Conservation (phyloP, 1,140 invertebrate species). For the Agrilus planipennis region DNA sequence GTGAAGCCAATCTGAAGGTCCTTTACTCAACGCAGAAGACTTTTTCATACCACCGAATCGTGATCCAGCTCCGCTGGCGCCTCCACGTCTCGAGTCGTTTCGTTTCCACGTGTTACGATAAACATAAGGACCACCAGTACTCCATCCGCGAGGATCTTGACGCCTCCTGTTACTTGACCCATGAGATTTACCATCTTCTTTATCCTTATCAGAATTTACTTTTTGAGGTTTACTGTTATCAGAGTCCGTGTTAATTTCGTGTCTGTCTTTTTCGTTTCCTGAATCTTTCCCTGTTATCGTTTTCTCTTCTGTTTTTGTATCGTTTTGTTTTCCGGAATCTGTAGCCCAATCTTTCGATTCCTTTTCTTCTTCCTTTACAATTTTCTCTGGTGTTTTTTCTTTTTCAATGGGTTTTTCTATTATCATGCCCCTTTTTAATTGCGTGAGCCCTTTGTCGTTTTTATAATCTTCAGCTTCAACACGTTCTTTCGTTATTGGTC, state of each 20-base stretch:
- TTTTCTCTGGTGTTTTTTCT: conserved; percentile 29
- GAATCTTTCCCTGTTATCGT: conserved; percentile 2
- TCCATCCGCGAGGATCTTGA: conserved; percentile 24
- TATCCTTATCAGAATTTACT: conserved; percentile 26
- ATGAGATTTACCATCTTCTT: conserved; percentile 32
- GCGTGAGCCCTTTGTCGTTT: conserved; percentile 40
- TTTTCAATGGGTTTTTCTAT: conserved; percentile 19
- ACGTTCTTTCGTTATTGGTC: conserved; percentile 49
- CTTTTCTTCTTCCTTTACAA: too few species aligned
- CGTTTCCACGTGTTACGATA: conserved; percentile 23
- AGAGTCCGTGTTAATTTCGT: conserved; percentile 9
- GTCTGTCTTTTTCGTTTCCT: conserved; percentile 9
- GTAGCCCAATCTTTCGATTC: too few species aligned
- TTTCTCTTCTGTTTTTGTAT: conserved; percentile 15
- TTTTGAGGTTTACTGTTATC: conserved; percentile 17
- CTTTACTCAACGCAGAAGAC: conserved; percentile 14
- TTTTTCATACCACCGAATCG: too few species aligned
- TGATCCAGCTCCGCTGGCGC: conserved; percentile 31
- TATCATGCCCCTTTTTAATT: conserved; percentile 36
- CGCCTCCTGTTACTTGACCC: conserved; percentile 22
- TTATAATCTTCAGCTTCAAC: conserved; percentile 47
- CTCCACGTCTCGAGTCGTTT: conserved; percentile 10
- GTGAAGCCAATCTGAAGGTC: conserved; percentile 32
- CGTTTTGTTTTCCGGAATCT: too few species aligned
- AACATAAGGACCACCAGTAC: conserved; percentile 12